Evolutionary conservation across 2,113 vertebrate species (phyloP).

Genomic region (Tringa solitaria): DNA sequence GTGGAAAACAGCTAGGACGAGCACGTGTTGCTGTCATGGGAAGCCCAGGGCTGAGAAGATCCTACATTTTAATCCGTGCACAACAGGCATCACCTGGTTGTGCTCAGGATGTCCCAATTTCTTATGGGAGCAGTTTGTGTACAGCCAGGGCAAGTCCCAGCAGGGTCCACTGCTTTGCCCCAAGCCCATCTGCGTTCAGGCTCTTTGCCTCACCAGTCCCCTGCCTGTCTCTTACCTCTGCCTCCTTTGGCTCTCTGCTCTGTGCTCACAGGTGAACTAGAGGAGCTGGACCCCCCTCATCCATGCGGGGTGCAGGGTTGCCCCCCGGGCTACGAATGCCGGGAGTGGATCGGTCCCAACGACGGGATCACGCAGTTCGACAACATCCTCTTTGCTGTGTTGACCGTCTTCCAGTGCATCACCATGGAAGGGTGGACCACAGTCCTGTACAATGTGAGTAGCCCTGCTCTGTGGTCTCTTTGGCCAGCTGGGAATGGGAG

Average conservation of each 20-base stretch:
- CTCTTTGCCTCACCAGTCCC: neutral
- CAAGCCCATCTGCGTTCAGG: accelerated
- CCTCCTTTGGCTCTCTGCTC: neutral
- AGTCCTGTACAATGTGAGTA: constrained; percentile 95
- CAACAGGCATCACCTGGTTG: too few species aligned
- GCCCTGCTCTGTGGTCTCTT: too few species aligned
- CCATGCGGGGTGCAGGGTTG: constrained; percentile 89
- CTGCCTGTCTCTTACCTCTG: neutral
- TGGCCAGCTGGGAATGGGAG: neutral
- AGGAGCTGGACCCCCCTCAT: constrained; percentile 80
- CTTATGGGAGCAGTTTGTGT: neutral
- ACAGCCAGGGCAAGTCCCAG: neutral
- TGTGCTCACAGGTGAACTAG: constrained; percentile 70
- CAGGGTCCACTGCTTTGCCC: neutral
- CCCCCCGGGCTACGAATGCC: constrained; percentile 85
- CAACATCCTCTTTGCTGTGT: constrained; percentile 97
- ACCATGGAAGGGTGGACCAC: constrained; percentile 99
- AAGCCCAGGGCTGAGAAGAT: neutral
- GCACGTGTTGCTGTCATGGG: accelerated
- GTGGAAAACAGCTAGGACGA: neutral
- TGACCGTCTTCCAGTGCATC: constrained; percentile 99
- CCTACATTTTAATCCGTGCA: neutral
- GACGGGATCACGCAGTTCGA: constrained; percentile 98
- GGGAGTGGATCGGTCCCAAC: constrained; percentile 92
- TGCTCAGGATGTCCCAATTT: neutral